A percentile compares a stretch with the other conserved stretches of the same genome.
These are phyloP conservation scores for Drosophila insularis DNA, from an alignment of 1,140 invertebrate species.

Conservation along the genomic window DNA sequence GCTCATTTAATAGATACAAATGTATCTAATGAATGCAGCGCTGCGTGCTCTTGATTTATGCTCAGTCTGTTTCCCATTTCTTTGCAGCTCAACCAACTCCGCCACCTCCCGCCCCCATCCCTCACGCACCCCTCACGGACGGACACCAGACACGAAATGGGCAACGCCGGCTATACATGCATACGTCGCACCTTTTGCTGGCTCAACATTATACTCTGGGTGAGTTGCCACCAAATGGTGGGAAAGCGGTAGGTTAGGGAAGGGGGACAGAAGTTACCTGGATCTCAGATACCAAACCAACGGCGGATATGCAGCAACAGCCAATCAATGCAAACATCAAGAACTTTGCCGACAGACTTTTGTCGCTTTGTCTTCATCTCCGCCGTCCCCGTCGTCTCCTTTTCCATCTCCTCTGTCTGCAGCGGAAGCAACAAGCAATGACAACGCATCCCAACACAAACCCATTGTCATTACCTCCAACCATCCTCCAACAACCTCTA, in stretches of 20 bases:
- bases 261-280: neutral
- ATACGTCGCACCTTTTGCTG: slow-evolving; percentile 89
- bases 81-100: slow-evolving; percentile 16
- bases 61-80: slow-evolving; percentile 5
- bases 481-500: too few relatives aligned
- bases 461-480: neutral
- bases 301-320: slow-evolving; percentile 50
- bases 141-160: slow-evolving; percentile 82
- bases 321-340: slow-evolving; percentile 45
- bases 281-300: neutral
- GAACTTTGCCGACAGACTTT: slow-evolving; percentile 59
- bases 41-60: slow-evolving; percentile 54
- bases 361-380: neutral
- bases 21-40: slow-evolving; percentile 64
- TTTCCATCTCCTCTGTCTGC: slow-evolving; percentile 41
- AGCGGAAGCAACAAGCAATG: slow-evolving; percentile 47
- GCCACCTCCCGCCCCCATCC: neutral
- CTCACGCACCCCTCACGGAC: neutral
- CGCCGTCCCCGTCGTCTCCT: neutral
- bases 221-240: slow-evolving; percentile 60
- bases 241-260: neutral
- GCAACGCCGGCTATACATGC: slow-evolving; percentile 89
- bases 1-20: slow-evolving; percentile 61
- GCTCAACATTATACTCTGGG: slow-evolving; percentile 90
- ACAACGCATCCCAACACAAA: neutral